A percentile compares a stretch with the other conserved stretches of the same genome.
Evolutionary conservation across 2,797 vertebrate species (phyloP).

Genomic region (Adrianichthys oophorus): DNA sequence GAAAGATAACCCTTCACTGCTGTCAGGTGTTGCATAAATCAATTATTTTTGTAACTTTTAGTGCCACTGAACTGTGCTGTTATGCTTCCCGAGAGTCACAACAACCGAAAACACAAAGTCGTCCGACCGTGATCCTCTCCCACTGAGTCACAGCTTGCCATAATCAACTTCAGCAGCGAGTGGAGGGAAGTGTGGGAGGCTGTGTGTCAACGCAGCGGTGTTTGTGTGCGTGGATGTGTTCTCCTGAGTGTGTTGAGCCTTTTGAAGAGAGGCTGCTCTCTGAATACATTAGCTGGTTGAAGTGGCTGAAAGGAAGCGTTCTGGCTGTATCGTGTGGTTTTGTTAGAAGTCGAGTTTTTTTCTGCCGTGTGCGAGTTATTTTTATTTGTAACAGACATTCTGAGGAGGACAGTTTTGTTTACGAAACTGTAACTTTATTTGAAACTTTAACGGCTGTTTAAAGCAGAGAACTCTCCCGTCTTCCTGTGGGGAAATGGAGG

Average conservation of each 20-base stretch:
- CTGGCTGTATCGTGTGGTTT: conserved; percentile 30
- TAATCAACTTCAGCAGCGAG: conserved; percentile 48
- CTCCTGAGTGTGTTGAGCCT: conserved; percentile 32
- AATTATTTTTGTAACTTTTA: conserved; percentile 11
- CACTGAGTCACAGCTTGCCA: conserved; percentile 50
- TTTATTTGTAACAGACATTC: neutral
- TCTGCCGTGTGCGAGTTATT: conserved; percentile 2
- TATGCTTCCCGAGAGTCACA: conserved; percentile 40
- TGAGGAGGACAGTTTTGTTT: too few relatives aligned
- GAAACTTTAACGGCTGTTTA: too few relatives aligned
- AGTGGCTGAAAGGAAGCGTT: conserved; percentile 54
- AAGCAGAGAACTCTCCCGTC: too few relatives aligned
- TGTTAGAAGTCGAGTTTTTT: conserved; percentile 1
- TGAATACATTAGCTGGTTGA: conserved; percentile 54
- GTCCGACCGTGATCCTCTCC: conserved; percentile 58
- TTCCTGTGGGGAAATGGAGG: too few relatives aligned
- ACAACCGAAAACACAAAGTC: conserved; percentile 52
- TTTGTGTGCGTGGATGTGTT: conserved; percentile 12
- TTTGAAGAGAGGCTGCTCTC: conserved; percentile 52
- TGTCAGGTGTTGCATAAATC: neutral
- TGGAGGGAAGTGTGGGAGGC: conserved; percentile 44
- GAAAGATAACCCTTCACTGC: neutral
- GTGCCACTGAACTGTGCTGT: conserved; percentile 9
- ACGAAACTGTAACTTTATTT: too few relatives aligned
- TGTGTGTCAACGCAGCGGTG: conserved; percentile 18